Conservation (phyloP, 2,888 invertebrate species). For the Lithophane socia region DNA sequence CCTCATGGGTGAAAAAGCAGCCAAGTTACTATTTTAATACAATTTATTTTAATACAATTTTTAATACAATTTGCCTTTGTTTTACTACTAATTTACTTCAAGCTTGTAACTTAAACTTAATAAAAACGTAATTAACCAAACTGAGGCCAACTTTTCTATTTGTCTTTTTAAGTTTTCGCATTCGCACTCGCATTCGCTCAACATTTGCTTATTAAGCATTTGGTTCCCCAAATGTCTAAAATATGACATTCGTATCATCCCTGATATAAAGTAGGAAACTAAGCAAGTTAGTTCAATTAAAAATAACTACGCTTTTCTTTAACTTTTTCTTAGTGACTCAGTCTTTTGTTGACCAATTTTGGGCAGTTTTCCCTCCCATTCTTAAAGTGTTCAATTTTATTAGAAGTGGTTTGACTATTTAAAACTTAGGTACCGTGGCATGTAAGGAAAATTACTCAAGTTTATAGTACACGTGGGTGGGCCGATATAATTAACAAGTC, state of each 20-base stretch:
- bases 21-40: background rate
- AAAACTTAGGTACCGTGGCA: background rate
- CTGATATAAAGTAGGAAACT: too few relatives aligned
- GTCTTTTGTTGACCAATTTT: too few relatives aligned
- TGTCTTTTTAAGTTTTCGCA: too few relatives aligned
- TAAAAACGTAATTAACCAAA: too few relatives aligned
- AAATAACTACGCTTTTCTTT: background rate
- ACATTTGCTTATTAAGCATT: background rate
- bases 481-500: slow-evolving; percentile 30
- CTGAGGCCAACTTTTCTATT: too few relatives aligned
- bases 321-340: background rate
- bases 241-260: background rate
- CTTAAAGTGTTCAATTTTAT: slow-evolving; percentile 2
- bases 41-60: background rate
- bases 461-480: background rate
- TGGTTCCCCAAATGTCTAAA: background rate
- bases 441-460: background rate
- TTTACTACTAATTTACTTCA: background rate
- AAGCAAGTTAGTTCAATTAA: background rate
- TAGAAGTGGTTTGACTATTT: background rate
- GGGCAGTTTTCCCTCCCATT: background rate
- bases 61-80: background rate
- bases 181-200: background rate
- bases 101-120: too few relatives aligned
- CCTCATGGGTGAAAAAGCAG: too few relatives aligned